A percentile compares a stretch with the other conserved stretches of the same genome.
Conservation (phyloP, 1,140 invertebrate species). For the Chrysopa pallens region DNA sequence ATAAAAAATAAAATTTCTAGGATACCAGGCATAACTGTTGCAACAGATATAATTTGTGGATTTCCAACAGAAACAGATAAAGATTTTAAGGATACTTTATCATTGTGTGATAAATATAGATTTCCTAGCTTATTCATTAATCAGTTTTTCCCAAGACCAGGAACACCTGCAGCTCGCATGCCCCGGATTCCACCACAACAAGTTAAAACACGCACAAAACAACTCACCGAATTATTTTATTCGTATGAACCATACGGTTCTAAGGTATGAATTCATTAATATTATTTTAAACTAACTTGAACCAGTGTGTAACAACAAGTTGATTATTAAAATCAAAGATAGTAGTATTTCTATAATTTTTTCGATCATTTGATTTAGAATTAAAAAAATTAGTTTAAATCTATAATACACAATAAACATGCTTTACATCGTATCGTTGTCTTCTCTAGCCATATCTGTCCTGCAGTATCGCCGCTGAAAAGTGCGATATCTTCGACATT, state of each 20-base stretch:
- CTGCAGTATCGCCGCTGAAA: no score
- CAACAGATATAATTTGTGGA: slow-evolving; percentile 96
- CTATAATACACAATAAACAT: no score
- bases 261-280: slow-evolving; percentile 18
- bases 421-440: no score
- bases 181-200: slow-evolving; percentile 58
- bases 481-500: no score
- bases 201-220: slow-evolving; percentile 81
- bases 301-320: no score
- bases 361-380: no score
- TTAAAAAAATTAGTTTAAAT: no score
- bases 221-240: slow-evolving; percentile 77
- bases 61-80: slow-evolving; percentile 90
- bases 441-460: no score
- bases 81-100: slow-evolving; percentile 82
- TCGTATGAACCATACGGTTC: slow-evolving; percentile 74
- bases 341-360: no score
- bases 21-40: slow-evolving; percentile 78
- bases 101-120: slow-evolving; percentile 68
- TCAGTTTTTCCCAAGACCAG: slow-evolving; percentile 91
- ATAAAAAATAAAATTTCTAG: slow-evolving; percentile 21
- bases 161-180: slow-evolving; percentile 88
- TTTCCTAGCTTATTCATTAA: slow-evolving; percentile 96
- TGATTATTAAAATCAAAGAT: no score
- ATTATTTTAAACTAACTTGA: neutral